Evolutionary conservation across 1,140 invertebrate genomes (phyloP).

Genomic region (Drosophila kanapiae): DNA sequence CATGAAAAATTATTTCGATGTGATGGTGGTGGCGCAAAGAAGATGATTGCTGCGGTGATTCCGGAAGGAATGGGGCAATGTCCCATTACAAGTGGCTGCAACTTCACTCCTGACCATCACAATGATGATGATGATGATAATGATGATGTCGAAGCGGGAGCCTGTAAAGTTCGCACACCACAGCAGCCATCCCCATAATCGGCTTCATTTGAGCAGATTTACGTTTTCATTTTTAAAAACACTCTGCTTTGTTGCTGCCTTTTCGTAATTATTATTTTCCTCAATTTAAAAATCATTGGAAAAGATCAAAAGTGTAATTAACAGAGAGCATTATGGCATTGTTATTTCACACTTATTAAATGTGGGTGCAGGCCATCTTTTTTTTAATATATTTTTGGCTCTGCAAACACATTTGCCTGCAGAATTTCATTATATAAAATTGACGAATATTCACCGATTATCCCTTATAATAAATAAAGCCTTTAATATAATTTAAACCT

Average conservation of each 20-base stretch:
- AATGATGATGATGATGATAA: slow-evolving; percentile 1
- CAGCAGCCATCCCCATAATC: slow-evolving; percentile 34
- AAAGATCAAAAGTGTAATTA: slow-evolving; percentile 63
- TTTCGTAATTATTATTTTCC: slow-evolving; percentile 43
- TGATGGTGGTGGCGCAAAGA: slow-evolving; percentile 8
- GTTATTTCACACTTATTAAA: slow-evolving; percentile 31
- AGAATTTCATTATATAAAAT: no score
- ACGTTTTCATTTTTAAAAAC: slow-evolving; percentile 40
- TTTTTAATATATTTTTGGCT: no score
- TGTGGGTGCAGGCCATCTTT: no score
- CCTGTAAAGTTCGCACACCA: slow-evolving; percentile 4
- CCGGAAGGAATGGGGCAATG: slow-evolving; percentile 10
- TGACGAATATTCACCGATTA: no score
- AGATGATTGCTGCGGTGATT: slow-evolving; percentile 41
- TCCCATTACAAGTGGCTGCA: slow-evolving; percentile 38
- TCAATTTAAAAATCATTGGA: slow-evolving; percentile 50
- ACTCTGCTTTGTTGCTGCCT: slow-evolving; percentile 14
- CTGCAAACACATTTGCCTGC: no score
- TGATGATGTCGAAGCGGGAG: slow-evolving; percentile 11
- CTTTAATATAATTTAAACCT: slow-evolving; percentile 15
- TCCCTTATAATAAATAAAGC: background rate
- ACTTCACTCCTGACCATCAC: slow-evolving; percentile 13
- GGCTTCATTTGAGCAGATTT: slow-evolving; percentile 58
- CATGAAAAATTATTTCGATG: slow-evolving; percentile 51
- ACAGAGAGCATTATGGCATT: slow-evolving; percentile 39